These are phyloP conservation scores for Brachylomia viminalis DNA, from an alignment of 2,888 invertebrate genomes.

Conservation along the genomic window DNA sequence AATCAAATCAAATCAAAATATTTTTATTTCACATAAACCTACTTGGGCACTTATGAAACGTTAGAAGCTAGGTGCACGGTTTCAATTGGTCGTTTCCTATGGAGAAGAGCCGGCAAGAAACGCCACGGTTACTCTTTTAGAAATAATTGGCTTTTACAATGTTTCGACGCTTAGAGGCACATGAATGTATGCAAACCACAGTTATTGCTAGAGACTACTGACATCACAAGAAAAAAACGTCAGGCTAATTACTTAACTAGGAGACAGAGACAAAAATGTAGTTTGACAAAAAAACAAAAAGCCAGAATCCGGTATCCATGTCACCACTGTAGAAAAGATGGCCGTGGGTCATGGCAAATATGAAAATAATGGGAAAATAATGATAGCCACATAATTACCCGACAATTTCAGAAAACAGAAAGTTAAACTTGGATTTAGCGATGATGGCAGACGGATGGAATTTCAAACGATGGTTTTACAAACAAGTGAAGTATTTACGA, in stretches of 20 bases:
- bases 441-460: slow-evolving; percentile 35
- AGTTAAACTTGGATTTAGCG: slow-evolving; percentile 55
- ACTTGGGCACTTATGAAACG: too few species aligned
- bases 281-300: slow-evolving; percentile 46
- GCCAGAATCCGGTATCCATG: slow-evolving; percentile 52
- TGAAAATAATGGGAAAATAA: slow-evolving; percentile 73
- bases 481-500: background rate
- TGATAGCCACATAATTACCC: slow-evolving; percentile 62
- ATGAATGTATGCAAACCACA: background rate
- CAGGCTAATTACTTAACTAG: slow-evolving; percentile 20
- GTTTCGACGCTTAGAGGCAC: too few species aligned
- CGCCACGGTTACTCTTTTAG: too few species aligned
- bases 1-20: too few species aligned
- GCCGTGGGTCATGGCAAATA: slow-evolving; percentile 67
- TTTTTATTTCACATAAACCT: too few species aligned
- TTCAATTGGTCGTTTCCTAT: too few species aligned
- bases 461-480: slow-evolving; percentile 25
- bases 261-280: slow-evolving; percentile 40
- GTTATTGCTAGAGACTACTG: background rate
- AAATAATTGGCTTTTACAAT: too few species aligned
- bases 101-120: too few species aligned
- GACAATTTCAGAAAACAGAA: slow-evolving; percentile 63
- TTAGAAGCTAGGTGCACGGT: too few species aligned
- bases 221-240: slow-evolving; percentile 7
- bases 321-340: slow-evolving; percentile 49